Evolutionary conservation across 2,113 vertebrate genomes (phyloP), one percentile per base, ranked within the genome.

Genomic region (Hystrix cristata): DNA sequence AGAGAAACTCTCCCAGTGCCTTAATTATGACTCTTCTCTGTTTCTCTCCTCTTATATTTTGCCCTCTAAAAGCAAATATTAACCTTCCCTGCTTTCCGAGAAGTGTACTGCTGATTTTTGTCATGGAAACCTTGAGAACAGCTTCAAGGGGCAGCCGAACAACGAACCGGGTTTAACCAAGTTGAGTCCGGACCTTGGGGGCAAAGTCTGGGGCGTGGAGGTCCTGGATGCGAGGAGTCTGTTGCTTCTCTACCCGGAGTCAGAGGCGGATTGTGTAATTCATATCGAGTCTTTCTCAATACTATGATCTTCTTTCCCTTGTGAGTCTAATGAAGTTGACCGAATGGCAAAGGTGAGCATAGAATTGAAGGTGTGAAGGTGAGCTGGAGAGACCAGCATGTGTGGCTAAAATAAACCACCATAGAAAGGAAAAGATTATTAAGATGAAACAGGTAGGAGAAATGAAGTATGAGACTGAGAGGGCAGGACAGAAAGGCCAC

Each of bases 21-120:
- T 65, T 91, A 92, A 96, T 96, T 85, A 97, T 74, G 64, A 53
- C 13, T 90, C 48, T 60, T 94, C 21, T 88, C 76, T 84, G 43
- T 57, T 62, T 78, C 55, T 9, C 34, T 96, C 69, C 80, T 62
- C 46, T 95, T 91, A 25, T 27, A 76, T 80, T 38, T 34, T 51
- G 0, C 21, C 19, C 43, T 14, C 48, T 31, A 34, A 74, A 93
- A 96, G 87, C 93, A 84, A 78, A 72, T 85, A 91, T 62, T 95
- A 96, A 95, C 62, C 83, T 93, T 96, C 89, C 94, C 94, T 95
- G 76, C 69, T 79, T 69, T 95, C 90, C 13, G 55, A 94, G 72
- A 55, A 59, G 48, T 46, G 7, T 43, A 59, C 59, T n/a, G 34
- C 43, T 88, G 74, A 87, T 90, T 91, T 81, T 76, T 71, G 60